phyloP scores from a whole-genome alignment of 1,140 invertebrate genomes.

The Cydia pomonella region DNA sequence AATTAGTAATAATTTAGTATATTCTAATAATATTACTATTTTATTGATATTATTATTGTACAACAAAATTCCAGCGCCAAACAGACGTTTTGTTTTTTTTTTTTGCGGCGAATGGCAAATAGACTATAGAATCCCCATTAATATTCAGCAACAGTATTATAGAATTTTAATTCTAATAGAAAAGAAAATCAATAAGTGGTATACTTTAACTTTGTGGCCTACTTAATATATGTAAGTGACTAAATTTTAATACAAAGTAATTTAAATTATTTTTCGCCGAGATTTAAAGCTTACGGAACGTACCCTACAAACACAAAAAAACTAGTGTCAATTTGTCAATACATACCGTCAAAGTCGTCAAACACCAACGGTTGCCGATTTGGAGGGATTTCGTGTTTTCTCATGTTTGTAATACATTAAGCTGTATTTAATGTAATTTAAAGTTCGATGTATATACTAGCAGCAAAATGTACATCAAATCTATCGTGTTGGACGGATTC shows the following conservation, averaged over 20 bases:
- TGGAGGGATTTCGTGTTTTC: conserved; percentile 6
- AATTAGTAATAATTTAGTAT: not conserved
- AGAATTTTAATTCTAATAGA: no score
- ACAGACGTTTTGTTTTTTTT: not conserved
- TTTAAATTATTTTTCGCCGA: no score
- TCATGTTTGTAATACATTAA: not conserved
- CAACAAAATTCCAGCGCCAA: not conserved
- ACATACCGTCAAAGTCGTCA: not conserved
- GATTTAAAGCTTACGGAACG: no score
- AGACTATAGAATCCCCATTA: no score
- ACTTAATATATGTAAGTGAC: not conserved
- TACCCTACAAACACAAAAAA: not conserved
- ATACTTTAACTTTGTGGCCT: no score
- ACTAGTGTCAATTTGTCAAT: not conserved
- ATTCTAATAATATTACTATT: not conserved
- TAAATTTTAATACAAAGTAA: no score
- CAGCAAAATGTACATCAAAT: conserved; percentile 94
- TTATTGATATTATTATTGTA: not conserved
- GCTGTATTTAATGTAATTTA: not conserved
- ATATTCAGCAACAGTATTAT: no score
- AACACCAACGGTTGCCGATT: conserved; percentile 25
- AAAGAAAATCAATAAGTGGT: no score
- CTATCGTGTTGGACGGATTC: conserved; percentile 97
- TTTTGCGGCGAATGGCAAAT: no score
- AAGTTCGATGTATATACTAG: conserved; percentile 8